A percentile compares a stretch with the other conserved stretches of the same genome.
phyloP scores from a whole-genome alignment of 2,113 vertebrate species.

The Stercorarius parasiticus region DNA sequence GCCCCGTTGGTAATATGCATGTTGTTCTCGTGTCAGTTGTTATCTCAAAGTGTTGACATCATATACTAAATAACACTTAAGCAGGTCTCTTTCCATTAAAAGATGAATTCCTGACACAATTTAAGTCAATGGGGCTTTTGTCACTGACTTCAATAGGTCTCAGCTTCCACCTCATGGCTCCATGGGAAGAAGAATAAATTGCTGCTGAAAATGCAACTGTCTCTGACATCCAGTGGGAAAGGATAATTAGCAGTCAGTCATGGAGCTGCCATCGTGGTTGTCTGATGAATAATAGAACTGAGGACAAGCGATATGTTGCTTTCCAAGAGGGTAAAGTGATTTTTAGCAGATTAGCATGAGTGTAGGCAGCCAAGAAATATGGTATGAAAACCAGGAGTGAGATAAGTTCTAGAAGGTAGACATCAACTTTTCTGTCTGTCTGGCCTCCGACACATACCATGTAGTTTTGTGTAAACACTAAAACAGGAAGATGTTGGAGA shows the following conservation, averaged over 20 bases:
- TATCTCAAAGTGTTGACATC: background rate
- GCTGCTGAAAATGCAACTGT: background rate
- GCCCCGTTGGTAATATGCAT: rapidly evolving
- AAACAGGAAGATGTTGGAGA: background rate
- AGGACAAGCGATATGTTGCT: background rate
- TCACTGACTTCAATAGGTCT: conserved; percentile 23
- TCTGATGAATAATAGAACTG: conserved; percentile 58
- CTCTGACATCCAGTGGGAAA: background rate
- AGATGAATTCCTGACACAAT: background rate
- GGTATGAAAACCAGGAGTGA: background rate
- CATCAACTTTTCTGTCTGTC: background rate
- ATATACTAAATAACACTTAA: background rate
- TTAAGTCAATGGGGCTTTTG: background rate
- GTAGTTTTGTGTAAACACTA: background rate
- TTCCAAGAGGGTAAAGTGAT: conserved; percentile 46
- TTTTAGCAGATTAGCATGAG: conserved; percentile 36
- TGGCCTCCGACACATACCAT: background rate
- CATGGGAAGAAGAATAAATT: conserved; percentile 29
- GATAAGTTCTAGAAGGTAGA: conserved; percentile 9
- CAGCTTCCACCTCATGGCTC: conserved; percentile 9
- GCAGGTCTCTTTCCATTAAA: background rate
- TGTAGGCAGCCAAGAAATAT: conserved; percentile 36
- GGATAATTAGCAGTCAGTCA: conserved; percentile 55
- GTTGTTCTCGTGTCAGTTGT: background rate
- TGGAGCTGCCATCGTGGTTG: conserved; percentile 10